Evolutionary conservation across 2,888 invertebrate species (phyloP).

Genomic region (Chloroclysta siterata): DNA sequence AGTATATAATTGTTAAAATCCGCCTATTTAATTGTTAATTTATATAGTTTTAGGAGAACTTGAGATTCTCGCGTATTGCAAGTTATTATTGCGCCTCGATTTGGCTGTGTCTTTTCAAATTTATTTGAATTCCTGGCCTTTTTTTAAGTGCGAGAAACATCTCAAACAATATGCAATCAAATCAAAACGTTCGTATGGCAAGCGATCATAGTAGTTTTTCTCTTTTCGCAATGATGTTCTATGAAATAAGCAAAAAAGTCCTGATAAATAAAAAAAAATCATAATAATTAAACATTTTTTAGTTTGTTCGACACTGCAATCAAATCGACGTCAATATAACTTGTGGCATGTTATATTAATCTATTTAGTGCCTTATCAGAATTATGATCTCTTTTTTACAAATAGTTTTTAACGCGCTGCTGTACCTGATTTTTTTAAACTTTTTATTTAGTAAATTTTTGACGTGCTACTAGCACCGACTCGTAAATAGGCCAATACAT

Average conservation of each 20-base stretch:
- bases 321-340: conserved; percentile 17
- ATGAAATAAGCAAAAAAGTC: neutral
- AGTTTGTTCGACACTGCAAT: conserved; percentile 2
- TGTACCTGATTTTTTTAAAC: conserved; percentile 13
- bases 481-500: neutral
- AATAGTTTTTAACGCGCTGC: conserved; percentile 1
- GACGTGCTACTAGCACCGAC: neutral
- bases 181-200: neutral
- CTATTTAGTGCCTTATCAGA: conserved; percentile 10
- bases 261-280: too few relatives aligned
- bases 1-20: conserved; percentile 7
- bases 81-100: conserved; percentile 17
- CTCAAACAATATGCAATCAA: neutral
- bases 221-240: neutral
- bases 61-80: conserved; percentile 2
- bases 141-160: neutral
- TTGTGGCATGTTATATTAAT: neutral
- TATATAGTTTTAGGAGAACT: conserved; percentile 2
- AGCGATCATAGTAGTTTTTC: neutral
- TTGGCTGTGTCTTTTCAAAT: conserved; percentile 17
- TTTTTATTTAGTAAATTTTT: conserved; percentile 2
- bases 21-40: conserved; percentile 9
- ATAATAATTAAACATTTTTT: neutral
- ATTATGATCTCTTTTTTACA: conserved; percentile 12
- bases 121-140: conserved; percentile 7